phyloP scores from a whole-genome alignment of 2,113 vertebrate genomes.

The Synchiropus splendidus region DNA sequence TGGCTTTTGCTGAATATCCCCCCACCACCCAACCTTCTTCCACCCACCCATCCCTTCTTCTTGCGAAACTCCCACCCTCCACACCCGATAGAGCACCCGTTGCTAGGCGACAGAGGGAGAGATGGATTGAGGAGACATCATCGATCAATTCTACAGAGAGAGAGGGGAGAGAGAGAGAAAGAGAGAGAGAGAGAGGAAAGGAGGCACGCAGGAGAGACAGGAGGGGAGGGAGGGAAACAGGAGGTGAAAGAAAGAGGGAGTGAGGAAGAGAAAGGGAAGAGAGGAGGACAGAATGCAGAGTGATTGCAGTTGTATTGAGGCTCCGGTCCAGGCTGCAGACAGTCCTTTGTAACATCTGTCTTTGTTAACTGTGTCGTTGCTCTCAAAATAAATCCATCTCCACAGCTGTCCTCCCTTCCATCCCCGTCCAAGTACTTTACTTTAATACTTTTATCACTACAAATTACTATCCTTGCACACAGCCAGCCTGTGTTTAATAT shows the following conservation, averaged over 20 bases:
- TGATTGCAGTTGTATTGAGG: slow-evolving; percentile 53
- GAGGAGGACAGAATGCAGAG: slow-evolving; percentile 52
- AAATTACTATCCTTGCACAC: slow-evolving; percentile 46
- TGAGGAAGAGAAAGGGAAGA: slow-evolving; percentile 27
- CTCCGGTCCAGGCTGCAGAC: slow-evolving; percentile 47
- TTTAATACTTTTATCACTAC: slow-evolving; percentile 51
- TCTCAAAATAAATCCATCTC: slow-evolving; percentile 57
- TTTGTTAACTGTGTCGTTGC: slow-evolving; percentile 53
- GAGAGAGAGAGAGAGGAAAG: slow-evolving; percentile 2
- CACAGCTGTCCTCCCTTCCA: slow-evolving; percentile 54
- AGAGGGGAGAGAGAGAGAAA: slow-evolving; percentile 35
- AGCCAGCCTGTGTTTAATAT: slow-evolving; percentile 45
- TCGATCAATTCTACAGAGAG: slow-evolving; percentile 74
- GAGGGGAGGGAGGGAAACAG: slow-evolving; percentile 2
- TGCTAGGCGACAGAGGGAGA: slow-evolving; percentile 75
- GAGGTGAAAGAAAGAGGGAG: slow-evolving; percentile 9
- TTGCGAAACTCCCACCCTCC: slow-evolving; percentile 62
- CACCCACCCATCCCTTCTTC: slow-evolving; percentile 29
- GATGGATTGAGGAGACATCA: slow-evolving; percentile 75
- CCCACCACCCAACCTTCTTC: slow-evolving; percentile 25
- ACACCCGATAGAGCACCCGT: slow-evolving; percentile 71
- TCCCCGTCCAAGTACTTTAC: slow-evolving; percentile 44
- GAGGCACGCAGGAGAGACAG: too few relatives aligned
- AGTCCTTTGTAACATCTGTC: slow-evolving; percentile 57
- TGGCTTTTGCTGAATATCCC: slow-evolving; percentile 40